phyloP scores from a whole-genome alignment of 2,113 vertebrate species.

The Lathamus discolor region DNA sequence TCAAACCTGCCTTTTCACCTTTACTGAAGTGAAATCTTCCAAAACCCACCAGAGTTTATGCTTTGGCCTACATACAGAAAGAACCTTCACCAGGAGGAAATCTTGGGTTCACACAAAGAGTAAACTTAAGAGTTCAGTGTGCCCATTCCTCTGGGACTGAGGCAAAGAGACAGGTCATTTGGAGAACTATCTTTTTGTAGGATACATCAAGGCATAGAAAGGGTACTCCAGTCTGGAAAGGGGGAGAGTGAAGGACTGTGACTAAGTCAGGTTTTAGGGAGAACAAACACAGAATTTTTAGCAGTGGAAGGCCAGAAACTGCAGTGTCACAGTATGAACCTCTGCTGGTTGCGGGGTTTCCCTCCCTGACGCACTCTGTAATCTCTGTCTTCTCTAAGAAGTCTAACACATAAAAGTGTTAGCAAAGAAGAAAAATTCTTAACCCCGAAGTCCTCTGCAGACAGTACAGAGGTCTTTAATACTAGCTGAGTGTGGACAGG shows the following conservation, averaged over 20 bases:
- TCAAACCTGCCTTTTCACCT: background rate
- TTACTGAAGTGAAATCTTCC: background rate
- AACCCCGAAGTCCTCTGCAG: background rate
- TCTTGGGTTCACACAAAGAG: background rate
- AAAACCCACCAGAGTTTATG: background rate
- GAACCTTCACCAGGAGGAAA: background rate
- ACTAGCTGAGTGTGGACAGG: background rate
- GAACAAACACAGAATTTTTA: background rate
- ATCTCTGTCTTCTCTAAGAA: background rate
- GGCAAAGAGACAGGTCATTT: background rate
- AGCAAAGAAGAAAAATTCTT: background rate
- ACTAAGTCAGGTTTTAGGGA: background rate
- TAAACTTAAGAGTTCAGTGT: background rate
- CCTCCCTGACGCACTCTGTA: background rate
- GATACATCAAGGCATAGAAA: background rate
- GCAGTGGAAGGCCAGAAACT: background rate
- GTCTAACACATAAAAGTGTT: background rate
- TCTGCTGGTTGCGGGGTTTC: background rate
- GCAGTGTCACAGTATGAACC: background rate
- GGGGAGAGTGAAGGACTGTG: background rate
- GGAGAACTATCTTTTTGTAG: background rate
- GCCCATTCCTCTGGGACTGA: accelerated
- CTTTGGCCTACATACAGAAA: background rate
- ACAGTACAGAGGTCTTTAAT: background rate
- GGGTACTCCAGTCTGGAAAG: background rate